Percentiles rank a stretch among this genome's conserved stretches.
Conservation (phyloP, 2,888 invertebrate species). For the Automeris io region DNA sequence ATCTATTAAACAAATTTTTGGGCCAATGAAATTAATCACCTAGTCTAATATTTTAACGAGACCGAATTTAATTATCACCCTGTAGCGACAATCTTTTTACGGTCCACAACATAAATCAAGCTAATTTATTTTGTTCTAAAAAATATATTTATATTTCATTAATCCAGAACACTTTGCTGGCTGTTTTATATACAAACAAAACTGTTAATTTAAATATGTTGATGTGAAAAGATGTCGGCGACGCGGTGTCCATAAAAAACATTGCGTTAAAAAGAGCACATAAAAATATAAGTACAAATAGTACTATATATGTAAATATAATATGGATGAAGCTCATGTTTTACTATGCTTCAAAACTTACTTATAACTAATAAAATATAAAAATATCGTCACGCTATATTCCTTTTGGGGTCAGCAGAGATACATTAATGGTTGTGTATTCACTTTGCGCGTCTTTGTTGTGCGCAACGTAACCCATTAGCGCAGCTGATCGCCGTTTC, state of each 20-base stretch:
- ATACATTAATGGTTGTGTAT: no score
- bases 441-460: no score
- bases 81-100: conserved; percentile 13
- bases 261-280: no score
- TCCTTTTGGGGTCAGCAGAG: no score
- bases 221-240: conserved; percentile 8
- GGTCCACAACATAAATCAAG: conserved; percentile 17
- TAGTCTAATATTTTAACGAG: conserved; percentile 3
- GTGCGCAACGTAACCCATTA: no score
- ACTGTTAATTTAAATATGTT: conserved; percentile 30
- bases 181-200: conserved; percentile 23
- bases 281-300: no score
- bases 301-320: no score
- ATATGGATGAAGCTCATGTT: no score
- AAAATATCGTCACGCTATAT: no score
- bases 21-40: background rate
- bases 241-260: background rate
- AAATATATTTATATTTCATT: conserved; percentile 36
- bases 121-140: conserved; percentile 16
- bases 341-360: no score
- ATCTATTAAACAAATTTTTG: background rate
- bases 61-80: conserved; percentile 16
- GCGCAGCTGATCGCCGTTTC: no score
- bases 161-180: conserved; percentile 15
- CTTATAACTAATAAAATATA: no score